Evolutionary conservation across 2,113 vertebrate genomes (phyloP).

Genomic region (Cercopithecus mona): DNA sequence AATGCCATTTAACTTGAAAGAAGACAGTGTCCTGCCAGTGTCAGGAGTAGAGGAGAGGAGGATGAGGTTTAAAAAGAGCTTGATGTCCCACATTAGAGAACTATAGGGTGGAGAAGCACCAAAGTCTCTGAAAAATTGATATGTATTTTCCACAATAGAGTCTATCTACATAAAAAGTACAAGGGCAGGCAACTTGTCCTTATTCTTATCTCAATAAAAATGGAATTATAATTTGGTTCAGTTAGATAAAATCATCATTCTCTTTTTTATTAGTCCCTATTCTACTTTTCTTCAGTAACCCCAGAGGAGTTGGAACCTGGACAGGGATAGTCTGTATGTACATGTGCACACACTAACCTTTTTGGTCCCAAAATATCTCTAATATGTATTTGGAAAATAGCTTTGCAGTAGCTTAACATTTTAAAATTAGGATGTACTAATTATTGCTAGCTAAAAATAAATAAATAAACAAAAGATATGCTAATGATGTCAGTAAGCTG

Average conservation of each 20-base stretch:
- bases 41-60: neutral
- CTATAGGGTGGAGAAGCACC: too few species aligned
- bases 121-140: neutral
- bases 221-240: neutral
- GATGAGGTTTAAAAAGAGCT: neutral
- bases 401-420: neutral
- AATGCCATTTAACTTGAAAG: neutral
- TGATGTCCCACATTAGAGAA: neutral
- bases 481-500: neutral
- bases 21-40: neutral
- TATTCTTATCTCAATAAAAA: neutral
- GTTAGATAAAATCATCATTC: neutral
- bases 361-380: neutral
- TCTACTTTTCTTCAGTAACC: neutral
- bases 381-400: neutral
- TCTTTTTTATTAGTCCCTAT: neutral
- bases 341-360: neutral
- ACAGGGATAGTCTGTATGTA: neutral
- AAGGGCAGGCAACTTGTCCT: neutral
- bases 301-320: neutral
- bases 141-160: neutral
- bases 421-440: neutral
- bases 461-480: neutral
- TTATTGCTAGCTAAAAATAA: neutral
- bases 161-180: neutral